These are phyloP conservation scores for Drosophila kurseongensis DNA, from an alignment of 1,140 invertebrate genomes.

Conservation along the genomic window DNA sequence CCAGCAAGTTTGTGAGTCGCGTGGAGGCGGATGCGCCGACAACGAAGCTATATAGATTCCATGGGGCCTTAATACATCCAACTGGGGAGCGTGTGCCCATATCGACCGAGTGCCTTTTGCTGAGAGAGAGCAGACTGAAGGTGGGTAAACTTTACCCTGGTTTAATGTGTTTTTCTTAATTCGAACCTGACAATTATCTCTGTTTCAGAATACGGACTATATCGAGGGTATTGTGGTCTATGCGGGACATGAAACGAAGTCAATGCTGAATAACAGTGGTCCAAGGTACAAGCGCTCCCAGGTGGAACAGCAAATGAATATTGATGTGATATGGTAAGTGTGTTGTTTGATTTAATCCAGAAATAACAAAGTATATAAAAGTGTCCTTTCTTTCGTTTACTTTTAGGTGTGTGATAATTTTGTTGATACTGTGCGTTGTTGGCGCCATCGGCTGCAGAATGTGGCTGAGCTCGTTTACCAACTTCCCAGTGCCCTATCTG, in stretches of 20 bases:
- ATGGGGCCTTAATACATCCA: conserved; percentile 94
- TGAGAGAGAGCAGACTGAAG: conserved; percentile 97
- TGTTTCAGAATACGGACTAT: conserved; percentile 87
- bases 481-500: conserved; percentile 85
- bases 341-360: background rate
- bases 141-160: conserved; percentile 87
- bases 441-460: conserved; percentile 95
- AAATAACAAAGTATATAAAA: background rate
- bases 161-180: background rate
- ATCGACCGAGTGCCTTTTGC: conserved; percentile 95
- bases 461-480: conserved; percentile 89
- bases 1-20: conserved; percentile 92
- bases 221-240: conserved; percentile 99
- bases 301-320: conserved; percentile 97
- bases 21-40: conserved; percentile 97
- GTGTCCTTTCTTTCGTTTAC: background rate
- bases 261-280: conserved; percentile 98
- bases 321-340: conserved; percentile 94
- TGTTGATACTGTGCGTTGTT: conserved; percentile 95
- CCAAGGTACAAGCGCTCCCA: conserved; percentile 97
- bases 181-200: background rate
- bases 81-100: conserved; percentile 92
- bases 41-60: conserved; percentile 97
- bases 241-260: conserved; percentile 98
- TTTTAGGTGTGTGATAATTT: conserved; percentile 92